Conservation (phyloP, 1,140 invertebrate species). For the Ips nitidus region DNA sequence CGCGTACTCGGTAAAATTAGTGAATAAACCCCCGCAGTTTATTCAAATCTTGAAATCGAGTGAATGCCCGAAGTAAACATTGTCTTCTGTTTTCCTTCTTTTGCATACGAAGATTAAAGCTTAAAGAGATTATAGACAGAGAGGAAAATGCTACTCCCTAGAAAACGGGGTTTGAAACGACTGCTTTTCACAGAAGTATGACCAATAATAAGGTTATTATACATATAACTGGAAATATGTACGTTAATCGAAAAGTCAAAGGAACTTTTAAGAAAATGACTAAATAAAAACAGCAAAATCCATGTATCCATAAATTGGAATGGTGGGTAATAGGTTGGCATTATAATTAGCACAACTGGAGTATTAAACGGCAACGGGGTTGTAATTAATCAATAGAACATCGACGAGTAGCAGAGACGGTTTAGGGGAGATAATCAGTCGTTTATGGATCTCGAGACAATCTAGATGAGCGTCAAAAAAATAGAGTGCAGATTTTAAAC, state of each 20-base stretch:
- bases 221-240: too few relatives aligned
- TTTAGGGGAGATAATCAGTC: background rate
- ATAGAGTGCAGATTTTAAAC: background rate
- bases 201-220: too few relatives aligned
- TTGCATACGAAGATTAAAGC: too few relatives aligned
- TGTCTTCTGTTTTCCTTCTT: too few relatives aligned
- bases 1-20: too few relatives aligned
- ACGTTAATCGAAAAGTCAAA: slow-evolving; percentile 7
- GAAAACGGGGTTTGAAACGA: too few relatives aligned
- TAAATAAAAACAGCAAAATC: slow-evolving; percentile 27
- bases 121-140: too few relatives aligned
- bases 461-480: background rate
- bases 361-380: slow-evolving; percentile 32
- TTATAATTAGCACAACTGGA: slow-evolving; percentile 35
- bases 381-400: slow-evolving; percentile 35
- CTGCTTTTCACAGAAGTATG: too few relatives aligned
- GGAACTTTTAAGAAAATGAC: slow-evolving; percentile 18
- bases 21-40: too few relatives aligned
- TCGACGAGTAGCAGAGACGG: slow-evolving; percentile 20
- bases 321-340: slow-evolving; percentile 30
- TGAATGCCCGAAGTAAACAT: too few relatives aligned
- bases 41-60: too few relatives aligned
- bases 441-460: background rate
- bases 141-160: too few relatives aligned
- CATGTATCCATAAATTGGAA: slow-evolving; percentile 27